Percentiles rank a stretch among this genome's conserved stretches.
These are phyloP conservation scores for Drosophila virilis DNA, from an alignment of 1,140 invertebrate species.

Conservation along the genomic window DNA sequence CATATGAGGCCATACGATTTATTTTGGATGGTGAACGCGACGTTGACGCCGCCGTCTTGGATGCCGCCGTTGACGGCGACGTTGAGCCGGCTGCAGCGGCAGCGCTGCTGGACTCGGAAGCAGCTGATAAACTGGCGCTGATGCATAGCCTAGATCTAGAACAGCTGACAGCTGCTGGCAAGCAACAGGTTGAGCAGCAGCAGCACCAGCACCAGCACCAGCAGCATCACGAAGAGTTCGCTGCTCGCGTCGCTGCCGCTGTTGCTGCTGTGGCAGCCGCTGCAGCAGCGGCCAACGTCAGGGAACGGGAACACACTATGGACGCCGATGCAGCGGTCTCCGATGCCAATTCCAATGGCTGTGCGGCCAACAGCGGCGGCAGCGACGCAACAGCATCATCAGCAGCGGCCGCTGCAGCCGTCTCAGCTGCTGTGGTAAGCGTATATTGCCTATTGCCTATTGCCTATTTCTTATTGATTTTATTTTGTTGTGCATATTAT, in stretches of 20 bases:
- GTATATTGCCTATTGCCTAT: constrained; percentile 33
- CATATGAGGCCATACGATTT: constrained; percentile 80
- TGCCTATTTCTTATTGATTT: constrained; percentile 48
- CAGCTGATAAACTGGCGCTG: constrained; percentile 59
- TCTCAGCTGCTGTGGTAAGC: constrained; percentile 74
- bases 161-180: constrained; percentile 60
- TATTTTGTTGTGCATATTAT: constrained; percentile 44
- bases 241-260: constrained; percentile 69
- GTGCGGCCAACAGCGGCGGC: constrained; percentile 33
- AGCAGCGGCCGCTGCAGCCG: constrained; percentile 27
- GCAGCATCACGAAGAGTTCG: constrained; percentile 56
- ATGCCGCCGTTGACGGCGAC: constrained; percentile 36
- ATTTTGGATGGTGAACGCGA: constrained; percentile 78
- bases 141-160: constrained; percentile 76
- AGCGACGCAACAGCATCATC: constrained; percentile 28
- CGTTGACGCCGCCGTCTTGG: constrained; percentile 26
- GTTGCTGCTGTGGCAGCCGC: constrained; percentile 66
- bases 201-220: no score
- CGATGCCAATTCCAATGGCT: constrained; percentile 41
- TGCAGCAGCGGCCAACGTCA: constrained; percentile 56
- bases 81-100: constrained; percentile 33
- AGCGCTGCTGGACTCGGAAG: constrained; percentile 48
- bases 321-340: constrained; percentile 39
- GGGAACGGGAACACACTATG: constrained; percentile 57
- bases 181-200: constrained; percentile 52